Conservation (phyloP, 2,888 invertebrate genomes). For the Thecophora atra region DNA sequence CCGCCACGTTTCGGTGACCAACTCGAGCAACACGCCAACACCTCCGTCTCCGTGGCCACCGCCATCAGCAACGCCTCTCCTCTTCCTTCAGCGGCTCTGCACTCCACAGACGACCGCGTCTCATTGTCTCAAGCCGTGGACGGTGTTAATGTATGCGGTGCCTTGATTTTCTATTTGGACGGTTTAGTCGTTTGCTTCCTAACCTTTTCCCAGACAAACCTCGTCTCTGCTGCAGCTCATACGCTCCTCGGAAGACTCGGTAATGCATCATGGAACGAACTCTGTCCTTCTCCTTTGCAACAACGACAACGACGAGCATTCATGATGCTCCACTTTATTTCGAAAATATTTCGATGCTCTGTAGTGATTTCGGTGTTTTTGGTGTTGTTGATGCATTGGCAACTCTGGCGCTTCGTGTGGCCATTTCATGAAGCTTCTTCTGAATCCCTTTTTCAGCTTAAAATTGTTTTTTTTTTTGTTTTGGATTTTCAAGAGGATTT, state of each 20-base stretch:
- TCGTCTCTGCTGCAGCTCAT: background rate
- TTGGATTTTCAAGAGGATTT: background rate
- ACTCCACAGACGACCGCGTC: background rate
- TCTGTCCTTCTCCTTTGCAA: background rate
- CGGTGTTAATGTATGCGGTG: slow-evolving; percentile 27
- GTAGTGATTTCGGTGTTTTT: background rate
- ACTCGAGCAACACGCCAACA: background rate
- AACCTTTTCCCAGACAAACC: slow-evolving; percentile 3
- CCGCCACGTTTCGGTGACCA: slow-evolving; percentile 15
- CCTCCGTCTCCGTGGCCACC: slow-evolving; percentile 4
- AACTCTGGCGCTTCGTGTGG: slow-evolving; percentile 6
- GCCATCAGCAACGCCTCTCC: background rate
- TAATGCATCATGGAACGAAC: slow-evolving; percentile 35
- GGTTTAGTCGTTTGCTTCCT: background rate
- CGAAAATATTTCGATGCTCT: background rate
- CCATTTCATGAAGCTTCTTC: slow-evolving; percentile 2
- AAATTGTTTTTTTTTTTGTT: too few relatives aligned
- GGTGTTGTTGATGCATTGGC: slow-evolving; percentile 3
- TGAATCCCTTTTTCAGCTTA: slow-evolving; percentile 1
- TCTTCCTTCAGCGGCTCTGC: background rate
- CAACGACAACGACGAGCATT: background rate
- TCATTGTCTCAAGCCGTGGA: slow-evolving; percentile 28
- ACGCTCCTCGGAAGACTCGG: background rate
- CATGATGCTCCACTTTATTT: background rate
- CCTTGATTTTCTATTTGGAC: slow-evolving; percentile 17